Base-by-base conservation (phyloP, 2,113 vertebrate species). In the Ellobius talpinus region DNA sequence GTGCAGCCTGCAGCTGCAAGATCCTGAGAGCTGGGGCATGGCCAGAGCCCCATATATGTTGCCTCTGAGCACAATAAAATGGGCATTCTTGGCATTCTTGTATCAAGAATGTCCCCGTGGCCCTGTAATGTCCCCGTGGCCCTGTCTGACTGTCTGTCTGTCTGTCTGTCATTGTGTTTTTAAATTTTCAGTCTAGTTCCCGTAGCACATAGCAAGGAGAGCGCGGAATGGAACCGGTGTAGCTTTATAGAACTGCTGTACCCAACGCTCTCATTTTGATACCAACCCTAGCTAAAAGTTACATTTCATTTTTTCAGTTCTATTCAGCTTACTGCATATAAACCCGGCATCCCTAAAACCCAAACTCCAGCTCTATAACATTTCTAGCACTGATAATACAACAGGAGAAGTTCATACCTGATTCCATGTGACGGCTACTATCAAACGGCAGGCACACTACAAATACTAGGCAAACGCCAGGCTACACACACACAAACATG, bases 211-310 rank as follows among this genome's bases (percentile, higher is more conserved):
- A 58, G 58, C 58, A 58, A 21, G 19, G 21, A 58, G 58, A 58
- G 19, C 6, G 6, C 1, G 19, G 58, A 58, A 58, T 7, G 21
- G 58, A 58, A 21, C 58, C 17, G 0, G 6, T 58, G 21, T 58
- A 58, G 19, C 21, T 58, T 58, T 58, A 58, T 58, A 58, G 21
- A 21, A 58, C 74, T 36, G 61, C 26, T 31, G 33, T 19, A 77
- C 36, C 81, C 90, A 92, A 95, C 61, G 88, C 19, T 77, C 55
- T 72, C 76, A 91, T 31, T 87, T 86, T 93, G 68, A 93, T 50
- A 93, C 1, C 47, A 89, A 97, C 9, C 3, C 66, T 82, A 74
- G 47, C 24, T 81, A 50, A 90, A 79, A 81, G 79, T 85, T 88
- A 76, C 10, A 82, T 90, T 72, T 92, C 52, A 47, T 63, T 55